phyloP scores from a whole-genome alignment of 2,888 invertebrate genomes.

The Chalcosyrphus nemorum region DNA sequence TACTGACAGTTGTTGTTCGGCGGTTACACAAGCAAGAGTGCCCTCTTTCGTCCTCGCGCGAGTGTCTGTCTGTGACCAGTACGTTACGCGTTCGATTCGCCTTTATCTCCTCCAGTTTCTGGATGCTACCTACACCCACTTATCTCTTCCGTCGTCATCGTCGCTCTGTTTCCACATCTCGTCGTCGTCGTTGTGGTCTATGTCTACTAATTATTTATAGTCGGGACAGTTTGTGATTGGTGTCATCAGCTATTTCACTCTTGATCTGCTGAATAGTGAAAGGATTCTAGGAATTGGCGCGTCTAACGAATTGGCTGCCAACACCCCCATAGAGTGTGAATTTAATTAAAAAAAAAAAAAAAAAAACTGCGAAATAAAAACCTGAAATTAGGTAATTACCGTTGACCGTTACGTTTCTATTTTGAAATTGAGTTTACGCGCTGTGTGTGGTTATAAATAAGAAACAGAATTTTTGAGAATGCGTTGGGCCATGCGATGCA shows the following conservation, averaged over 20 bases:
- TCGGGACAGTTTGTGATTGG: slow-evolving; percentile 50
- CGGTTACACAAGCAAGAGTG: slow-evolving; percentile 73
- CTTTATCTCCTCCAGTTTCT: slow-evolving; percentile 44
- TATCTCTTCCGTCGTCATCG: slow-evolving; percentile 34
- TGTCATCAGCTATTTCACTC: slow-evolving; percentile 47
- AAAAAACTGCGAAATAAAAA: slow-evolving; percentile 39
- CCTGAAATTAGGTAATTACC: slow-evolving; percentile 66
- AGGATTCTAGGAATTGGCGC: slow-evolving; percentile 53
- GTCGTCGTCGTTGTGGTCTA: slow-evolving; percentile 36
- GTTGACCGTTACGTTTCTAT: slow-evolving; percentile 59
- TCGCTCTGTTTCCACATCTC: slow-evolving; percentile 31
- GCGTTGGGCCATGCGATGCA: slow-evolving; percentile 62
- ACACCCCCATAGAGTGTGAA: slow-evolving; percentile 11
- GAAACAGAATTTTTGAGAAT: slow-evolving; percentile 40
- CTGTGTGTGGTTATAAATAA: slow-evolving; percentile 55
- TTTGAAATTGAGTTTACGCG: slow-evolving; percentile 57
- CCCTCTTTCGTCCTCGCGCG: slow-evolving; percentile 61
- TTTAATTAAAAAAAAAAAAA: slow-evolving; percentile 19
- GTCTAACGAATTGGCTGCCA: neutral
- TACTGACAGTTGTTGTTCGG: slow-evolving; percentile 75
- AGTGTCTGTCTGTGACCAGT: slow-evolving; percentile 44
- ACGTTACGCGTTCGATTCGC: slow-evolving; percentile 65
- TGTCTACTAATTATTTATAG: slow-evolving; percentile 59
- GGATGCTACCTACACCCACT: slow-evolving; percentile 52
- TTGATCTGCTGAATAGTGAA: slow-evolving; percentile 50